These are phyloP conservation scores for Oplegnathus fasciatus DNA, from an alignment of 2,113 vertebrate genomes.

Conservation along the genomic window DNA sequence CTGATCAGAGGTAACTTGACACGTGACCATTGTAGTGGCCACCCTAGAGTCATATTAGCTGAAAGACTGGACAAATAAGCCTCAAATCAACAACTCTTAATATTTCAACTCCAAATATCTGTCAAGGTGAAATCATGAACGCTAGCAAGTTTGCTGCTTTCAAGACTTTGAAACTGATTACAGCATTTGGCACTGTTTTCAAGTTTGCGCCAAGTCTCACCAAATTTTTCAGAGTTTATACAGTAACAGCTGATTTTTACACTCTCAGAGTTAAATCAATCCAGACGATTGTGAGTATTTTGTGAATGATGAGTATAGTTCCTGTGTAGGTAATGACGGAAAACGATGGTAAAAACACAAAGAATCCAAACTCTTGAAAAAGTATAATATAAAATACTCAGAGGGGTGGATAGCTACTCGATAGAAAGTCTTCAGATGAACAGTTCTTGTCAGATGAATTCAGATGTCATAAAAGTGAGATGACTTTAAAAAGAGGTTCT, in stretches of 20 bases:
- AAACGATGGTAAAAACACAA: not conserved
- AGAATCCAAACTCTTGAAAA: slow-evolving; percentile 1
- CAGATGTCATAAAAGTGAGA: slow-evolving; percentile 7
- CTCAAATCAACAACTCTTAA: not conserved
- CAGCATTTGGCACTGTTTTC: not conserved
- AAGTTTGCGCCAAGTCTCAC: not conserved
- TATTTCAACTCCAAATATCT: not conserved
- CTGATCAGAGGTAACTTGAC: not conserved
- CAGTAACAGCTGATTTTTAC: not conserved
- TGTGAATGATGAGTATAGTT: not conserved
- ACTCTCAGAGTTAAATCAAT: too few species aligned
- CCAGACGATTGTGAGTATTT: not conserved
- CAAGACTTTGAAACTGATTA: not conserved
- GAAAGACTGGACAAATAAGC: not conserved
- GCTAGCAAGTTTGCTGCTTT: not conserved
- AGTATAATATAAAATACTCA: not conserved
- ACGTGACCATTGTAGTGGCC: not conserved
- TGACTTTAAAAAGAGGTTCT: not conserved
- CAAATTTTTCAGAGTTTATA: not conserved
- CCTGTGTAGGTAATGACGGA: not conserved
- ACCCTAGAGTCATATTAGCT: not conserved
- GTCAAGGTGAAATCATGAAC: not conserved
- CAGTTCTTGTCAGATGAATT: not conserved
- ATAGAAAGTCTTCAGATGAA: slow-evolving; percentile 1
- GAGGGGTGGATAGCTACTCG: not conserved